Percentiles rank a stretch among this genome's conserved stretches.
Evolutionary conservation across 2,113 vertebrate genomes (phyloP).

Genomic region (Benitochromis conjunctus): DNA sequence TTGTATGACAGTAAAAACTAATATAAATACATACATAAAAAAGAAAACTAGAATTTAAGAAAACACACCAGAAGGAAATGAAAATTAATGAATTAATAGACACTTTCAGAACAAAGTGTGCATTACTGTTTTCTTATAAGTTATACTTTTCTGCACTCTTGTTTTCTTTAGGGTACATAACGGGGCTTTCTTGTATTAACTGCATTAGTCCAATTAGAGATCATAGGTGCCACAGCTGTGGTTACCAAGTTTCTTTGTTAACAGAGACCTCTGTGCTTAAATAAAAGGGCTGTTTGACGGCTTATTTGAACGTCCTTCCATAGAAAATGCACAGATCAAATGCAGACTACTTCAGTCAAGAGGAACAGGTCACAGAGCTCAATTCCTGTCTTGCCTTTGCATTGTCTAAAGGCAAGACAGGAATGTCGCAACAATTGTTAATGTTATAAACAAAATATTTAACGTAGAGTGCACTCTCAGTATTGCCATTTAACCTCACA

Average conservation of each 20-base stretch:
- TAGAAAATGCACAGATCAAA: background rate
- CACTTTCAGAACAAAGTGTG: background rate
- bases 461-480: background rate
- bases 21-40: background rate
- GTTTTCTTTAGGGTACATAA: background rate
- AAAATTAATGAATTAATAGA: background rate
- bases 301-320: background rate
- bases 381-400: too few species aligned
- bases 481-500: background rate
- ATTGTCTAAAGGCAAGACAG: background rate
- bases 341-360: background rate
- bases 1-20: background rate
- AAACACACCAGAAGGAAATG: rapidly evolving
- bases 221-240: background rate
- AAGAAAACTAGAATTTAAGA: background rate
- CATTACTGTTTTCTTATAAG: background rate
- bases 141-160: background rate
- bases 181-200: background rate
- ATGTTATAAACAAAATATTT: background rate
- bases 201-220: background rate
- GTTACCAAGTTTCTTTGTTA: background rate
- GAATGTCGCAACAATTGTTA: background rate
- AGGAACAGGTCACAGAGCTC: background rate
- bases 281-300: background rate
- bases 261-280: background rate